These are phyloP conservation scores for Notamacropus eugenii DNA, from an alignment of 2,797 vertebrate species.

Conservation along the genomic window DNA sequence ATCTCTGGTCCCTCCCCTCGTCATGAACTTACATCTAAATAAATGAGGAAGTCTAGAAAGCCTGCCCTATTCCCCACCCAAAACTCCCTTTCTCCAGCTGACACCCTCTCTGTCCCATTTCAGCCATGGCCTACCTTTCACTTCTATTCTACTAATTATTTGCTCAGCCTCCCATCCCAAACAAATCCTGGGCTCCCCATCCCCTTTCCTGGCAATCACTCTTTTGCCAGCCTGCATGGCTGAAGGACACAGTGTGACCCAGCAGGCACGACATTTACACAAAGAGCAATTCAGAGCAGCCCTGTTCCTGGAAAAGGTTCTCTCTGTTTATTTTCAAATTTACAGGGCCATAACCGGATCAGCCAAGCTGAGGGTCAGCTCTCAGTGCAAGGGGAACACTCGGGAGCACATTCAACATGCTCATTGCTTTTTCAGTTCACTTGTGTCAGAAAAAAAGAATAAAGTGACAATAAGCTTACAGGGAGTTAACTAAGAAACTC, in stretches of 20 bases:
- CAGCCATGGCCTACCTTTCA: background rate
- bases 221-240: background rate
- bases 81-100: background rate
- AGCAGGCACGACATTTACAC: background rate
- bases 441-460: constrained; percentile 52
- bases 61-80: background rate
- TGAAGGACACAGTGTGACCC: background rate
- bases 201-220: background rate
- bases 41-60: constrained; percentile 8
- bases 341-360: constrained; percentile 4
- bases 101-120: background rate
- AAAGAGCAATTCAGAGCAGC: constrained; percentile 15
- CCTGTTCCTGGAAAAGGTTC: background rate
- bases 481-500: constrained; percentile 2
- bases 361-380: background rate
- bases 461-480: constrained; percentile 56
- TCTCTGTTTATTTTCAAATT: constrained; percentile 20
- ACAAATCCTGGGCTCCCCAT: background rate
- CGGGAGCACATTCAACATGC: background rate
- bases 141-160: background rate
- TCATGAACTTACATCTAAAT: background rate
- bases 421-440: constrained; percentile 38
- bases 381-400: background rate
- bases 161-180: constrained; percentile 1
- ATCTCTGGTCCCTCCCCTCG: constrained; percentile 15